phyloP scores from a whole-genome alignment of 1,140 invertebrate genomes.

The Drosophila sp. region DNA sequence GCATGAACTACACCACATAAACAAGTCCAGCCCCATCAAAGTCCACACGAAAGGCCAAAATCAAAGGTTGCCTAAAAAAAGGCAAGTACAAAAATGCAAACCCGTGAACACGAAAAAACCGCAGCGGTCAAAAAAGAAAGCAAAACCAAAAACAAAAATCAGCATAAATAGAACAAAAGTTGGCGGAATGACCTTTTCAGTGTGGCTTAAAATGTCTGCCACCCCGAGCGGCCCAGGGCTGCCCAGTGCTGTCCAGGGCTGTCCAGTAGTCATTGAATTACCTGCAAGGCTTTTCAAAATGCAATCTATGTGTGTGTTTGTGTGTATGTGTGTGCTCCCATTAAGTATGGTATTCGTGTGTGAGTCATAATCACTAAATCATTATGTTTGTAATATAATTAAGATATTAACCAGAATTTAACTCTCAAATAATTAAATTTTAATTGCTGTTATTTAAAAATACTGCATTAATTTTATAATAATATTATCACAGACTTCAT shows the following conservation, averaged over 20 bases:
- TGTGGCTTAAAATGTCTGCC: constrained; percentile 72
- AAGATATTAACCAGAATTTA: background rate
- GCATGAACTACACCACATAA: constrained; percentile 54
- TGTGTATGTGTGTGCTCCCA: constrained; percentile 26
- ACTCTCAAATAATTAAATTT: background rate
- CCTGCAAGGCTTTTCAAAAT: constrained; percentile 32
- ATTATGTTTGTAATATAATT: constrained; percentile 2
- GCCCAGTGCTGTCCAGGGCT: constrained; percentile 18
- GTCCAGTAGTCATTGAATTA: constrained; percentile 32
- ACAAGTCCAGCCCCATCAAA: constrained; percentile 42
- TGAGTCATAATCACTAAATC: background rate
- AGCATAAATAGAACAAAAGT: constrained; percentile 72
- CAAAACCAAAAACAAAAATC: constrained; percentile 45
- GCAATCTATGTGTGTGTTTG: constrained; percentile 32
- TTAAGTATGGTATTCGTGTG: background rate
- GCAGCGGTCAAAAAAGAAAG: constrained; percentile 31
- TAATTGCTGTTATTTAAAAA: too few species aligned
- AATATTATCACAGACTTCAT: too few species aligned
- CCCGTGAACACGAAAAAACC: constrained; percentile 41
- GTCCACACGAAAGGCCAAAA: constrained; percentile 61
- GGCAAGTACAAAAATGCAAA: constrained; percentile 39
- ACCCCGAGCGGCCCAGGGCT: constrained; percentile 30
- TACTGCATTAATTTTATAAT: too few species aligned
- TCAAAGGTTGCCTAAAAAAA: constrained; percentile 62
- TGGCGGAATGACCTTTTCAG: constrained; percentile 78